Conservation (phyloP, 2,888 invertebrate genomes). For the Esperia sulphurella region DNA sequence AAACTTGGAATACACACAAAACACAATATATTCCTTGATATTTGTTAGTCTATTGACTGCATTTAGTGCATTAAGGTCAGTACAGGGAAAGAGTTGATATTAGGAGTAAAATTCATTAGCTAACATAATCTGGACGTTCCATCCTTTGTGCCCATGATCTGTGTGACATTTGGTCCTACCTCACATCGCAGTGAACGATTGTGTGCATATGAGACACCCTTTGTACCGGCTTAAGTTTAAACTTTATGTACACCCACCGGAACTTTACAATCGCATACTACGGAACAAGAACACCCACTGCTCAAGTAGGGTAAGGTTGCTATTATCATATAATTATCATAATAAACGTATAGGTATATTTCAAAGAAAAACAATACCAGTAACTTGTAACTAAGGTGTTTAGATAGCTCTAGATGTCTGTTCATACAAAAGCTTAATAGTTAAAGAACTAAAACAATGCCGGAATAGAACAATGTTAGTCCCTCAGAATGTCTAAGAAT, state of each 20-base stretch:
- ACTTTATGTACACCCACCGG: constrained; percentile 57
- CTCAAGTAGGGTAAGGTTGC: constrained; percentile 58
- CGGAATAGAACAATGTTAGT: no score
- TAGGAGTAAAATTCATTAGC: constrained; percentile 24
- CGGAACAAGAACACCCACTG: constrained; percentile 48
- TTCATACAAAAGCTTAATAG: no score
- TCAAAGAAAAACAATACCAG: not conserved
- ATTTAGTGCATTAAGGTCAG: constrained; percentile 1
- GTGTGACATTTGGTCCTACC: constrained; percentile 36
- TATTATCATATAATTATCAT: constrained; percentile 47
- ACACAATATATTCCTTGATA: not conserved
- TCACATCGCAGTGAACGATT: constrained; percentile 32
- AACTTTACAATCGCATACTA: constrained; percentile 36
- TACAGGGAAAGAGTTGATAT: constrained; percentile 16
- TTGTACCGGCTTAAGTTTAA: constrained; percentile 27
- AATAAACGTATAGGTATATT: not conserved
- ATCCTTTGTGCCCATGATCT: constrained; percentile 29
- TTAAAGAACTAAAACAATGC: no score
- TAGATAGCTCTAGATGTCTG: no score
- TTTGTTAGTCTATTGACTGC: not conserved
- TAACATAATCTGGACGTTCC: constrained; percentile 25
- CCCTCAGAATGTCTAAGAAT: no score
- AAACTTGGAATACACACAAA: no score
- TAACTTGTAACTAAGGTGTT: no score
- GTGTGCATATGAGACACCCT: constrained; percentile 58